Evolutionary conservation across 2,797 vertebrate genomes (phyloP), one percentile per base, ranked within the genome.

Genomic region (Gymnodraco acuticeps): DNA sequence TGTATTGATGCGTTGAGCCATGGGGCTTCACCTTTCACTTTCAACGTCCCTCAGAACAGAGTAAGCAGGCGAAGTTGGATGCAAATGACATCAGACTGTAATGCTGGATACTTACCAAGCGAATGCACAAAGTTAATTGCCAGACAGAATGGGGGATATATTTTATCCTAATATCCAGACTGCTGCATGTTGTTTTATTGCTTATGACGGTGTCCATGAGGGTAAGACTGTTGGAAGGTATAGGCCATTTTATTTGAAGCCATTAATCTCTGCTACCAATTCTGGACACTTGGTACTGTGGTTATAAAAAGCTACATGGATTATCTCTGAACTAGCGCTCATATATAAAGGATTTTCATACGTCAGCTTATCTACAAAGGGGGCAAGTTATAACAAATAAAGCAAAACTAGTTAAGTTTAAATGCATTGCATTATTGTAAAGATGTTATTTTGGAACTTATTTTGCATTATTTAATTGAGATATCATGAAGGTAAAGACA

Each of bases 41-140:
- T 85, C 47, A 82, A 69, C 54, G 73, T 79, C 73, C 31, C 51
- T 70, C 70, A 48, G 48, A 87, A 77, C 65, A 73, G 6, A 60
- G 62, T 65, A 80, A 88, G 74, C 63, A 45, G n/a, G 73, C 77
- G 82, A 67, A 79, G 68, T 71, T 68, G 72, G 77, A 89, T 80
- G 70, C 80, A 81, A 76, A 88, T 90, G 51, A 83, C 65, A 84
- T 81, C 71, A 23, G 64, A 80, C 79, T 71, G 63, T 73, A 63
- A 70, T 70, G 46, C 81, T 91, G 90, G 89, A 88, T 71, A 65
- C 46, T 58, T 79, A 73, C 86, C 87, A 90, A 91, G 78, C 77
- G 81, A 91, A 92, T 87, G 84, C 86, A 88, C 90, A 87, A 87
- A 88, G 83, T 87, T 91, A 91, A 93, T 89, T 87, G 85, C 81